Evolutionary conservation across 2,888 invertebrate genomes (phyloP).

Genomic region (Clunio marinus): DNA sequence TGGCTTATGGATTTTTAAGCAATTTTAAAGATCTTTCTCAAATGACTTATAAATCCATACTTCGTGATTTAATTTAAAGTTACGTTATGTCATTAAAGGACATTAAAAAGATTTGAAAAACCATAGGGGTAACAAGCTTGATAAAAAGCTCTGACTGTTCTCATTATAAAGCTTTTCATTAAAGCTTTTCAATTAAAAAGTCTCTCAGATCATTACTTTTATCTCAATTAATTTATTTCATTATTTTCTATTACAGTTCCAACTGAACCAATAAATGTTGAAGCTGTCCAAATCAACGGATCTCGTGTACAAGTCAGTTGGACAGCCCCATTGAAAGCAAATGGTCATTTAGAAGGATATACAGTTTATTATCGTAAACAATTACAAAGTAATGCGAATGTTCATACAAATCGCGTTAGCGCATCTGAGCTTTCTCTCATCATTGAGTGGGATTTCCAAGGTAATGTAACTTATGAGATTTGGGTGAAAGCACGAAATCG

Average conservation of each 20-base stretch:
- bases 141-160: no score
- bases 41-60: no score
- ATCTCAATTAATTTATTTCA: constrained; percentile 41
- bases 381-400: constrained; percentile 54
- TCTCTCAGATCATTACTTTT: neutral
- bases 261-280: constrained; percentile 63
- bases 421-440: constrained; percentile 41
- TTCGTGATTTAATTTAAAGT: no score
- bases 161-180: no score
- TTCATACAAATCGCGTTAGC: constrained; percentile 41
- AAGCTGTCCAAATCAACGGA: constrained; percentile 61
- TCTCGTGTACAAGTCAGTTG: constrained; percentile 64
- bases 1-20: no score
- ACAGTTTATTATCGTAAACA: constrained; percentile 63
- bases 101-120: no score
- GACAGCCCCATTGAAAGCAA: constrained; percentile 61
- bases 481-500: constrained; percentile 57
- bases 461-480: constrained; percentile 44
- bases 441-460: constrained; percentile 42
- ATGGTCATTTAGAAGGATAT: constrained; percentile 62
- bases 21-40: constrained; percentile 42
- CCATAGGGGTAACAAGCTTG: no score
- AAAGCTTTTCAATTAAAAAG: neutral
- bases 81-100: no score
- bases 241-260: constrained; percentile 54